Percentiles rank a stretch among this genome's conserved stretches.
phyloP scores from a whole-genome alignment of 2,888 invertebrate species.

The Atethmia centrago region DNA sequence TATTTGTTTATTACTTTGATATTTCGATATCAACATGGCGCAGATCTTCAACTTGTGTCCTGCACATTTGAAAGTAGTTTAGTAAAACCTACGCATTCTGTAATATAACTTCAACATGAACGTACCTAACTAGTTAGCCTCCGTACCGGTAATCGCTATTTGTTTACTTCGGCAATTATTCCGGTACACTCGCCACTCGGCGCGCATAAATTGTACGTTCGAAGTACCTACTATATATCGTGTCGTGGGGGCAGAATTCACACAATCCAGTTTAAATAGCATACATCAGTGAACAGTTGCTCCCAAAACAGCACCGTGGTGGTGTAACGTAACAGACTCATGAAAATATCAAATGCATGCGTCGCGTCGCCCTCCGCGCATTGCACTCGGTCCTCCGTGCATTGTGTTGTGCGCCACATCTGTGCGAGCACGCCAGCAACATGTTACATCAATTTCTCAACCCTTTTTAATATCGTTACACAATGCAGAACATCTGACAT shows the following conservation, averaged over 20 bases:
- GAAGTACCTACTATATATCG: conserved; percentile 78
- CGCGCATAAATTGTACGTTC: conserved; percentile 81
- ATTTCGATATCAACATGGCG: conserved; percentile 60
- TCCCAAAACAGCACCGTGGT: conserved; percentile 66
- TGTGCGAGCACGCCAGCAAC: conserved; percentile 73
- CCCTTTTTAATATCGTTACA: conserved; percentile 76
- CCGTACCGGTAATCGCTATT: conserved; percentile 77
- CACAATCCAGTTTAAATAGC: conserved; percentile 75
- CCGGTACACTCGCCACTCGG: conserved; percentile 76
- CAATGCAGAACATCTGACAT: conserved; percentile 59
- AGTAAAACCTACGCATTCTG: conserved; percentile 10
- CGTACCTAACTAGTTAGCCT: conserved; percentile 41
- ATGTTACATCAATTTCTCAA: conserved; percentile 78
- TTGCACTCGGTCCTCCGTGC: conserved; percentile 65
- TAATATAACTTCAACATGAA: conserved; percentile 11
- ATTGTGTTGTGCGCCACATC: conserved; percentile 77
- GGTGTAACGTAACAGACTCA: conserved; percentile 68
- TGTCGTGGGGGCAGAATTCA: conserved; percentile 66
- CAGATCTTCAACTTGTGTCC: conserved; percentile 14
- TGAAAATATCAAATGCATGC: conserved; percentile 70
- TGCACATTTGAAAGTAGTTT: conserved; percentile 11
- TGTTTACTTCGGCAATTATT: conserved; percentile 80
- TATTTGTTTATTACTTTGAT: conserved; percentile 55
- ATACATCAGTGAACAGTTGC: conserved; percentile 66
- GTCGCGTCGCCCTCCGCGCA: conserved; percentile 36